Evolutionary conservation across 2,888 invertebrate species (phyloP).

Genomic region (Prosopocoilus inquinatus): DNA sequence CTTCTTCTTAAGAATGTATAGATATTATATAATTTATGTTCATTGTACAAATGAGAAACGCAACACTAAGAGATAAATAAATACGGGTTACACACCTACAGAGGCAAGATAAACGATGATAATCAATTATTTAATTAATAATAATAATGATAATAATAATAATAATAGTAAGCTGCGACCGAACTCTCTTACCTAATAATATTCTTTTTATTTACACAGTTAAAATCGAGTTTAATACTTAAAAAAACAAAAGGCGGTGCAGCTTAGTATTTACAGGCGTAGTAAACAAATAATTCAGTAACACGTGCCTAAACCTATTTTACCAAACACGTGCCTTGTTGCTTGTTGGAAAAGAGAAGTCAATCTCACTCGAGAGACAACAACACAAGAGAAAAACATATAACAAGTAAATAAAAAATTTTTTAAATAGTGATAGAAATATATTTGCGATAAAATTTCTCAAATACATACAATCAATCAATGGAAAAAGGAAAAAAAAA

Average conservation of each 20-base stretch:
- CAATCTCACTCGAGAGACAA: slow-evolving; percentile 13
- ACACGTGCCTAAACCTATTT: slow-evolving; percentile 15
- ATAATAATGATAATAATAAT: too few species aligned
- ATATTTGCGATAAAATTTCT: slow-evolving; percentile 48
- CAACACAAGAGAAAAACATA: slow-evolving; percentile 14
- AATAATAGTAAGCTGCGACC: slow-evolving; percentile 23
- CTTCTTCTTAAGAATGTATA: slow-evolving; percentile 34
- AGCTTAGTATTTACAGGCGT: slow-evolving; percentile 29
- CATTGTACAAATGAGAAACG: slow-evolving; percentile 35
- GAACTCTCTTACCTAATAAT: slow-evolving; percentile 1
- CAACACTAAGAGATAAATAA: slow-evolving; percentile 22
- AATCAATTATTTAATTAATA: too few species aligned
- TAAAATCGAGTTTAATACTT: slow-evolving; percentile 15
- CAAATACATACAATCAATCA: slow-evolving; percentile 47
- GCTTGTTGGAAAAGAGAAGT: slow-evolving; percentile 1
- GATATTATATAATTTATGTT: slow-evolving; percentile 21
- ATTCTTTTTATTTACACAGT: slow-evolving; percentile 24
- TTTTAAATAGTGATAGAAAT: slow-evolving; percentile 41
- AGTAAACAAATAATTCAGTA: slow-evolving; percentile 22
- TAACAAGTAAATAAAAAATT: slow-evolving; percentile 19
- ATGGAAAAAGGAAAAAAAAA: slow-evolving; percentile 23
- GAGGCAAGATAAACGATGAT: slow-evolving; percentile 40
- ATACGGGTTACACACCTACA: slow-evolving; percentile 33
- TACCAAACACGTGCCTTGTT: slow-evolving; percentile 17
- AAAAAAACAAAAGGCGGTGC: slow-evolving; percentile 19